Conservation (phyloP, 2,888 invertebrate genomes). For the Baccha elongata region DNA sequence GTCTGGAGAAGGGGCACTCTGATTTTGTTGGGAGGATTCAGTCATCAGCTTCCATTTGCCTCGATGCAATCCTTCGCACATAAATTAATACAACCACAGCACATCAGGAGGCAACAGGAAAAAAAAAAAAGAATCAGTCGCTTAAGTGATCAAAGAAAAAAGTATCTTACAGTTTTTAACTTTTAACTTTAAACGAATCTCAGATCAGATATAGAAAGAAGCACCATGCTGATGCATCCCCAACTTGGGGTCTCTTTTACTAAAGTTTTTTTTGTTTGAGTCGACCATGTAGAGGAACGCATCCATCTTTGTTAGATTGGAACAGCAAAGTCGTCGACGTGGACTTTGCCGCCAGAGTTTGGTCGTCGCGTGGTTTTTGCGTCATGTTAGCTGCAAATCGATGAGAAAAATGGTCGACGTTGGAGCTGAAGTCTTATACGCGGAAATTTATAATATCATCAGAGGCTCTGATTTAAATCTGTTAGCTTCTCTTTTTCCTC, state of each 20-base stretch:
- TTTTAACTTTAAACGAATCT: slow-evolving; percentile 68
- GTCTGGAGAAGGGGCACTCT: slow-evolving; percentile 16
- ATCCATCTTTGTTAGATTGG: slow-evolving; percentile 74
- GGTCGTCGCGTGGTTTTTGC: slow-evolving; percentile 43
- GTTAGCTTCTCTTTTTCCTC: slow-evolving; percentile 74
- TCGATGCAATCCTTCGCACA: slow-evolving; percentile 68
- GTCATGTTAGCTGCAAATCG: slow-evolving; percentile 54
- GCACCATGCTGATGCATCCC: slow-evolving; percentile 48
- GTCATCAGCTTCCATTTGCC: slow-evolving; percentile 60
- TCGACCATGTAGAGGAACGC: slow-evolving; percentile 56
- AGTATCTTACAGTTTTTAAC: slow-evolving; percentile 50
- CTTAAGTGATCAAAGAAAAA: slow-evolving; percentile 52
- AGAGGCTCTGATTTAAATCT: slow-evolving; percentile 75
- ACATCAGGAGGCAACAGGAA: slow-evolving; percentile 23
- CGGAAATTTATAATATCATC: slow-evolving; percentile 68
- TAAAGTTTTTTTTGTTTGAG: slow-evolving; percentile 17
- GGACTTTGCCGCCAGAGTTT: slow-evolving; percentile 59
- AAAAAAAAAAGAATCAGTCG: slow-evolving; percentile 47
- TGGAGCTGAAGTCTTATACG: slow-evolving; percentile 48
- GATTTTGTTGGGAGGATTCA: slow-evolving; percentile 41
- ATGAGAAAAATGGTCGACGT: slow-evolving; percentile 74
- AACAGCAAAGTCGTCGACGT: slow-evolving; percentile 61
- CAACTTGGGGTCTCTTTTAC: slow-evolving; percentile 22
- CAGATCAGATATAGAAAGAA: slow-evolving; percentile 65
- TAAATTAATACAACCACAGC: slow-evolving; percentile 63